Base-by-base conservation (phyloP, 2,113 vertebrate genomes). In the Vidua chalybeata region DNA sequence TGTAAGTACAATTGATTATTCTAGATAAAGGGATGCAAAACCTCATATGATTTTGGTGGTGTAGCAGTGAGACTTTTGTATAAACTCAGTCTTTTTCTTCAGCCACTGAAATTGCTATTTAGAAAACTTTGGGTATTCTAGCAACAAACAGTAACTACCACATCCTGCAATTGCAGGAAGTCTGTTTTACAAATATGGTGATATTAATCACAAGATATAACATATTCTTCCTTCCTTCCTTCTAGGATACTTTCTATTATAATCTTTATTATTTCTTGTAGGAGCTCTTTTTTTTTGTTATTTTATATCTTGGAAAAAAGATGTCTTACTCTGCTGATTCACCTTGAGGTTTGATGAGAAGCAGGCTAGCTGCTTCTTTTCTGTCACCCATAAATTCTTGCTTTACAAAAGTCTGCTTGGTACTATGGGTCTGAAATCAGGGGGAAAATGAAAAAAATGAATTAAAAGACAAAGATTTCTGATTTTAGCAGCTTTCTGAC, bases 251-350 rank as follows among this genome's bases (percentile, higher is more conserved):
- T 72, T 87, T 91, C 26, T 56, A 61, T 91, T 45, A 67, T 76
- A 15, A 56, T n/a, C 71, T 95, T 90, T 79, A 69, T 52, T 87
- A 48, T 90, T 92, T 90, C 66, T 55, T 86, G 35, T 46, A 68
- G 74, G 39, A 92, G 37, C n/a, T 82, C 17, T 72, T 83, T 81
- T 91, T 45, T 35, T 87, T 93, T 35, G 35, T 39, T 0, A 49
- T 92, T 90, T 93, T 88, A 78, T 83, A 69, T 66, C 9, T 81
- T 69, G 48, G 41, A 58, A 86, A 92, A 93, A 30, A 0, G 24
- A 6, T 84, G 52, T 69, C 61, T 90, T 94, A n/a, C 61, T 95
- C 51, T 88, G 52, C 49, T 94, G n/a, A 67, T 67, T 97, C 76
- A 88, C 80, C 78, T 81, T 84, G 75, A 91, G 61, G 55, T 62